A percentile compares a stretch with the other conserved stretches of the same genome.
phyloP scores from a whole-genome alignment of 2,888 invertebrate species.

The Anoplius nigerrimus region DNA sequence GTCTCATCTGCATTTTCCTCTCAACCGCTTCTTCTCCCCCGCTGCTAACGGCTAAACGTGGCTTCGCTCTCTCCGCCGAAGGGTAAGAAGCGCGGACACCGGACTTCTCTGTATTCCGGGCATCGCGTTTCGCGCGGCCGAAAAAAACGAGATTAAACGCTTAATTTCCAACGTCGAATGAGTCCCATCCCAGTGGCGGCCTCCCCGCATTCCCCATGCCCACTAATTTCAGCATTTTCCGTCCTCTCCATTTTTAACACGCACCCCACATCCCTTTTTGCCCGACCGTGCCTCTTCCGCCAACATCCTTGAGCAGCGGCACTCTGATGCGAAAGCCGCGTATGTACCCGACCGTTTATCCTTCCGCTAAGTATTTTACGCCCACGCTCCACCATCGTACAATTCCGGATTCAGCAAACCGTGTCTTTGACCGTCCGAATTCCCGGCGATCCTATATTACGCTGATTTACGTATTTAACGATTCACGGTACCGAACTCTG shows the following conservation, averaged over 20 bases:
- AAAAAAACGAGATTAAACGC: constrained; percentile 47
- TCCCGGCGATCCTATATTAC: too few species aligned
- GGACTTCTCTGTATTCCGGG: not conserved
- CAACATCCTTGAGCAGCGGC: not conserved
- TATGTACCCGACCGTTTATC: too few species aligned
- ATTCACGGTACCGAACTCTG: constrained; percentile 4
- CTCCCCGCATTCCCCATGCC: not conserved
- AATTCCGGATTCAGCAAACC: too few species aligned
- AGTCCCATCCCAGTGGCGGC: constrained; percentile 19
- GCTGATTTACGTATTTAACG: constrained; percentile 9
- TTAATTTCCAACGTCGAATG: constrained; percentile 45
- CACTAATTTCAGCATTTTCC: not conserved
- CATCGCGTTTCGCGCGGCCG: not conserved
- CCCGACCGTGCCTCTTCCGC: too few species aligned
- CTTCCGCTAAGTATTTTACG: too few species aligned
- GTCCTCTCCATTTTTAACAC: not conserved
- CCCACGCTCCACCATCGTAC: too few species aligned
- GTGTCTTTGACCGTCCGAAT: constrained; percentile 9
- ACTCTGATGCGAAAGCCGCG: too few species aligned
- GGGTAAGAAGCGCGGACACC: not conserved
- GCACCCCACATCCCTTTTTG: not conserved
- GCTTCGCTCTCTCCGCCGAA: not conserved
- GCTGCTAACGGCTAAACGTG: not conserved
- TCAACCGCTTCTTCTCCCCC: not conserved
- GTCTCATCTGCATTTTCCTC: not conserved